Conservation (phyloP, 2,113 vertebrate species). For the Leuciscus idus region DNA sequence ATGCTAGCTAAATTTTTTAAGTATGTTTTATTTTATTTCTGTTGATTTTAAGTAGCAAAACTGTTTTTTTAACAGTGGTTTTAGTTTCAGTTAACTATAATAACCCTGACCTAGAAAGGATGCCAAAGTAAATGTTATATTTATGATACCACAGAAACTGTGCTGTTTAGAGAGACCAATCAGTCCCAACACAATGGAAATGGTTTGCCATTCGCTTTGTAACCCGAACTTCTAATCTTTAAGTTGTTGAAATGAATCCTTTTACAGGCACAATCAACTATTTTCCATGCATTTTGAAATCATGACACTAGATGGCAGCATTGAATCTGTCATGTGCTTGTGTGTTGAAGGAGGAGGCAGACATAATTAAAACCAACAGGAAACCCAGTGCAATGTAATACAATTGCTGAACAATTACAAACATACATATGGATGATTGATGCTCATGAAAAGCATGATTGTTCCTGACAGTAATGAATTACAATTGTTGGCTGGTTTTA, state of each 20-base stretch:
- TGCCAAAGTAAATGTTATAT: not conserved
- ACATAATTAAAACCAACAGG: slow-evolving; percentile 46
- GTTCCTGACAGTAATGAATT: not conserved
- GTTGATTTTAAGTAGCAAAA: too few species aligned
- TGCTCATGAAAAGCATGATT: slow-evolving; percentile 19
- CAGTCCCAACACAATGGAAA: not conserved
- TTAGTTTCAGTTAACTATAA: not conserved
- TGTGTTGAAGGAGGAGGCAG: slow-evolving; percentile 1
- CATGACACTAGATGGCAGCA: slow-evolving; percentile 52
- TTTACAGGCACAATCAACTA: not conserved
- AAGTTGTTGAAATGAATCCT: not conserved
- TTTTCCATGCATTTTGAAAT: not conserved
- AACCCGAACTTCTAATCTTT: not conserved
- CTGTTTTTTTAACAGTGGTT: too few species aligned
- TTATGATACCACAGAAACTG: not conserved
- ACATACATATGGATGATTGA: slow-evolving; percentile 21
- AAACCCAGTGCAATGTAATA: slow-evolving; percentile 32
- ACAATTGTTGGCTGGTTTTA: not conserved
- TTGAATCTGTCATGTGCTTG: slow-evolving; percentile 7
- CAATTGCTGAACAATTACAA: slow-evolving; percentile 36
- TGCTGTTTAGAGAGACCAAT: not conserved
- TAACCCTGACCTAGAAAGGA: not conserved
- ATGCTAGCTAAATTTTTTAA: too few species aligned
- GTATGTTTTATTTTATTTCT: too few species aligned
- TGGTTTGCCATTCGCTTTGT: not conserved